Evolutionary conservation across 2,797 vertebrate genomes (phyloP).

Genomic region (Denticeps clupeoides): DNA sequence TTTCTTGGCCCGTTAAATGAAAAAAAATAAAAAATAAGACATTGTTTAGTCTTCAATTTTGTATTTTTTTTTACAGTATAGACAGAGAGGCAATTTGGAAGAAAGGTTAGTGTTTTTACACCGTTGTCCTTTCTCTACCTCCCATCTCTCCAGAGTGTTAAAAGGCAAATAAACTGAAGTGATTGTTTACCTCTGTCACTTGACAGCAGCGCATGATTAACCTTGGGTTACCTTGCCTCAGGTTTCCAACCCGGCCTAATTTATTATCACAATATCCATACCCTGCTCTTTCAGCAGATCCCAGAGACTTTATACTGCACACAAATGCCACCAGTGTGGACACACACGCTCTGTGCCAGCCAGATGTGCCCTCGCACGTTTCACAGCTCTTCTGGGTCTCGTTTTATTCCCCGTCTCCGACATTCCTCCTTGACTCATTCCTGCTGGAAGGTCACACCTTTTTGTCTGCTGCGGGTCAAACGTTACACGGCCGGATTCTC

Average conservation of each 20-base stretch:
- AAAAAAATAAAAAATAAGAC: not conserved
- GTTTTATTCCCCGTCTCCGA: too few relatives aligned
- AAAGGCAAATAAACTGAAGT: slow-evolving; percentile 60
- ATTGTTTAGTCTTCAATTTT: slow-evolving; percentile 34
- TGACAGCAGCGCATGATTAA: slow-evolving; percentile 58
- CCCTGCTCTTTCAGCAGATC: slow-evolving; percentile 44
- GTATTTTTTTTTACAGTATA: slow-evolving; percentile 56
- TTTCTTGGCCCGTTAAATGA: too few relatives aligned
- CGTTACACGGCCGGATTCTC: too few relatives aligned
- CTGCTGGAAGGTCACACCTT: too few relatives aligned
- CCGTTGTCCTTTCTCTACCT: slow-evolving; percentile 58
- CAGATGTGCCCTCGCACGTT: too few relatives aligned
- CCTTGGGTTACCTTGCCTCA: slow-evolving; percentile 59
- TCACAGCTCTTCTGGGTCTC: too few relatives aligned
- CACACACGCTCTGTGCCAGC: too few relatives aligned
- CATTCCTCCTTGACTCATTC: too few relatives aligned
- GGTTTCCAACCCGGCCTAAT: slow-evolving; percentile 52
- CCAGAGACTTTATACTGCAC: slow-evolving; percentile 32
- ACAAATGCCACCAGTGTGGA: too few relatives aligned
- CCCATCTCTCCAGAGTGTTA: slow-evolving; percentile 51
- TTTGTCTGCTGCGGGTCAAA: too few relatives aligned
- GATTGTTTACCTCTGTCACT: slow-evolving; percentile 57
- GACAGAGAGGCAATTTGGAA: slow-evolving; percentile 22
- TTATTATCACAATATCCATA: slow-evolving; percentile 46
- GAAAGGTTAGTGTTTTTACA: slow-evolving; percentile 52